phyloP scores from a whole-genome alignment of 2,113 vertebrate species.

The Prietella phreatophila region DNA sequence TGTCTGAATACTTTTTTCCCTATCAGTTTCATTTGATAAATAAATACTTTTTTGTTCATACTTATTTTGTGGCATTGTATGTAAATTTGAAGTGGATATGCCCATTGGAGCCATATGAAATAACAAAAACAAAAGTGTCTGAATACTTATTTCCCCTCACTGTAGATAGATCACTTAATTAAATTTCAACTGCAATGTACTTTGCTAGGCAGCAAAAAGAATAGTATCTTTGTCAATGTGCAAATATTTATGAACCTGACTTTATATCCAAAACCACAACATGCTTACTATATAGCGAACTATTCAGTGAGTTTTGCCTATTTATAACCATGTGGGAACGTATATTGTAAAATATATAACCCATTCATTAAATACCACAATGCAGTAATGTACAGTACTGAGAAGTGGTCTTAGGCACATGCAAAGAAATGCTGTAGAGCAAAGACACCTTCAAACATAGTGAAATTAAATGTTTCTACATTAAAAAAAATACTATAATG shows the following conservation, averaged over 20 bases:
- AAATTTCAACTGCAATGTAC: too few species aligned
- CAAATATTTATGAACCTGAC: neutral
- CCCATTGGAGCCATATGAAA: neutral
- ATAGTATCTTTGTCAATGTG: too few species aligned
- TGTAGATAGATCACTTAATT: neutral
- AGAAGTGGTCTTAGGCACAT: too few species aligned
- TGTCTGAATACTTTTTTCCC: neutral
- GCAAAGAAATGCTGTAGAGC: too few species aligned
- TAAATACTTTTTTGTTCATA: neutral
- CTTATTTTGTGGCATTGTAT: neutral
- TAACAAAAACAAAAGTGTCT: neutral
- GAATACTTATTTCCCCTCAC: neutral
- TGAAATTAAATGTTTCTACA: too few species aligned
- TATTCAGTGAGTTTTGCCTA: neutral
- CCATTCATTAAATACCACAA: neutral
- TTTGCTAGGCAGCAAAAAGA: too few species aligned
- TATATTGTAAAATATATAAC: neutral
- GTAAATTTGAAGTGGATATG: neutral
- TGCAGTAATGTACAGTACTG: neutral
- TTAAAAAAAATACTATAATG: too few species aligned
- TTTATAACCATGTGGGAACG: neutral
- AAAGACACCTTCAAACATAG: too few species aligned
- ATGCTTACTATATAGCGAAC: neutral
- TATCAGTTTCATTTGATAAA: neutral
- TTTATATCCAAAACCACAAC: neutral